Evolutionary conservation across 2,888 invertebrate genomes (phyloP), one percentile per base, ranked within the genome.

Genomic region (Tortrix viridana): DNA sequence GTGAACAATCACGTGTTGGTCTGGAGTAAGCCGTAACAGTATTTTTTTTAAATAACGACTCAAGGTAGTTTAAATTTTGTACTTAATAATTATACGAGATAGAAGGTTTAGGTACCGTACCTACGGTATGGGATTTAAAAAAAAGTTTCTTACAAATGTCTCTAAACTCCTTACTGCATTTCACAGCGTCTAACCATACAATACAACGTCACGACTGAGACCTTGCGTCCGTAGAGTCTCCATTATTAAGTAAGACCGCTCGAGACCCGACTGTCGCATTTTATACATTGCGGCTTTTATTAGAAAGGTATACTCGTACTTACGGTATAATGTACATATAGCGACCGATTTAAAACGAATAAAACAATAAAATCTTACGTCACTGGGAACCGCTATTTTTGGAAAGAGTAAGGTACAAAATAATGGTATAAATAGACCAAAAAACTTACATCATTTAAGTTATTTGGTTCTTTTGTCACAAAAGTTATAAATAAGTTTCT

Each of bases 241-340:
- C 86, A 84, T 89, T 91, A 92, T 91, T 89, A 85, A 85, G 89
- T 91, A 89, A 91, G 83, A 80, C 78, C 80, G 82, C 81, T 80
- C 85, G 82, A 80, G 79, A 71, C 72, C 77, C 79, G 79, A 81
- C 81, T 77, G 74, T 73, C 73, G 75, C 71, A 72, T 73, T 78
- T 77, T 77, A 81, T 86, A 82, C 86, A 88, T 81, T 80, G 85
- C 84, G 76, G 77, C 71, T 72, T 76, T 78, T 74, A 80, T 81
- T 77, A 74, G 69, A 71, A 72, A 74, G 73, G 74, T 78, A 77
- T 72, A 79, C 73, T 69, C 78, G 77, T 72, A 79, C 73, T 69
- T 38, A 72, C 2, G 9, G 26, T 71, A 69, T 70, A 69, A 62
- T 72, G 71, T 61, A 74, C 68, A 3, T 65, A 68, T 68, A 79